Conservation (phyloP, 2,888 invertebrate species). For the Allolobophora icterica region DNA sequence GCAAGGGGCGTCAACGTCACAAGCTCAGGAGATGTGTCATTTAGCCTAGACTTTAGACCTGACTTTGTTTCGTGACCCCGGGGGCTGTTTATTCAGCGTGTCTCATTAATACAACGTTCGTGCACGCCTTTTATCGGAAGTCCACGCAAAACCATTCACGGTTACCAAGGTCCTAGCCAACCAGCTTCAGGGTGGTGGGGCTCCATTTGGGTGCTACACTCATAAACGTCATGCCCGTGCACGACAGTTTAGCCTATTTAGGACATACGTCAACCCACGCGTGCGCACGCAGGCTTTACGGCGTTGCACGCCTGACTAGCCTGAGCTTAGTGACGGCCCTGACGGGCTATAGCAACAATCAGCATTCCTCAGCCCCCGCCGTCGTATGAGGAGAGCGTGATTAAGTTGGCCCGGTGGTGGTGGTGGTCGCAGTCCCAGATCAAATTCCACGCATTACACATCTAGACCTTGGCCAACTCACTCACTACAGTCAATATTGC, state of each 20-base stretch:
- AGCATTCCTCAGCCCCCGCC: background rate
- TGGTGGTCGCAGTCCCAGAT: background rate
- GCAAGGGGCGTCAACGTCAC: background rate
- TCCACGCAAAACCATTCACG: background rate
- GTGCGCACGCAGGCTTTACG: background rate
- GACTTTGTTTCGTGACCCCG: background rate
- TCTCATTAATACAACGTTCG: too few species aligned
- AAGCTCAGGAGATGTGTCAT: background rate
- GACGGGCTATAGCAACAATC: too few species aligned
- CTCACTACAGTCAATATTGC: background rate
- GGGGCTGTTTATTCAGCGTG: background rate
- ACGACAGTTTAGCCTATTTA: slow-evolving; percentile 6
- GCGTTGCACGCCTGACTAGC: background rate
- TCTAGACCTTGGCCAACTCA: background rate
- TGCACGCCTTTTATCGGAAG: background rate
- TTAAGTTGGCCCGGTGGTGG: background rate
- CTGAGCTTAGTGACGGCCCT: background rate
- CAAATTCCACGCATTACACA: background rate
- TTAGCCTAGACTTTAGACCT: background rate
- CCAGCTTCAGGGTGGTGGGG: background rate
- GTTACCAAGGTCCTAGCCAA: background rate
- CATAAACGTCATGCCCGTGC: background rate
- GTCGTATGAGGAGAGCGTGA: background rate
- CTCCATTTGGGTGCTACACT: background rate
- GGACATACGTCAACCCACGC: background rate